phyloP scores from a whole-genome alignment of 2,113 vertebrate species.

The Serilophus lunatus region DNA sequence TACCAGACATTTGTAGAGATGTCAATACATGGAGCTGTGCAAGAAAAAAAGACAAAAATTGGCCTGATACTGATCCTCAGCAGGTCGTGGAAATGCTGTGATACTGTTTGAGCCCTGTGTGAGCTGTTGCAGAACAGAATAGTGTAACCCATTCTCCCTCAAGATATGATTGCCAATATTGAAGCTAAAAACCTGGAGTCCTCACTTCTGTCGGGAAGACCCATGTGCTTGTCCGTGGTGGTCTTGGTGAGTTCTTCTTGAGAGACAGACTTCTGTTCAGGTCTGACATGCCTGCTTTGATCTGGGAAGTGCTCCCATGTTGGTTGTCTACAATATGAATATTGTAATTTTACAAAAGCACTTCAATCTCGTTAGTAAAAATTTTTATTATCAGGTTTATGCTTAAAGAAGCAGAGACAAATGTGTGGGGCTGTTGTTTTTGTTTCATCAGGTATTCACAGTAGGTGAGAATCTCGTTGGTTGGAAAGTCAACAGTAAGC shows the following conservation, averaged over 20 bases:
- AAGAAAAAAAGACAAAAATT: neutral
- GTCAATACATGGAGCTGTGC: neutral
- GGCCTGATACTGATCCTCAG: neutral
- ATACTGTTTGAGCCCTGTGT: accelerated
- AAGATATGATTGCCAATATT: accelerated
- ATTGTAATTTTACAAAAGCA: neutral
- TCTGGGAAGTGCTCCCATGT: neutral
- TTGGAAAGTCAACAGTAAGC: neutral
- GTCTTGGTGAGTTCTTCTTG: neutral
- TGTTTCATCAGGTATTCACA: neutral
- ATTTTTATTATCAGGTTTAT: neutral
- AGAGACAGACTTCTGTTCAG: neutral
- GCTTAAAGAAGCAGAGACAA: neutral
- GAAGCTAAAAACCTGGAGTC: neutral
- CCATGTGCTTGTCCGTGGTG: neutral
- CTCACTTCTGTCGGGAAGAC: neutral
- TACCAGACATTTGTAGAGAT: neutral
- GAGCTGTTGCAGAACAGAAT: neutral
- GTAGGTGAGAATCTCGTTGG: neutral
- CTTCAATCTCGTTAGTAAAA: neutral
- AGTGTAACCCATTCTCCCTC: neutral
- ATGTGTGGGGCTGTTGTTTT: neutral
- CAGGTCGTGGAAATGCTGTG: neutral
- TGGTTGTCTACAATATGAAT: neutral
- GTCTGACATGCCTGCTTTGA: neutral